A percentile compares a stretch with the other conserved stretches of the same genome.
phyloP scores from a whole-genome alignment of 2,797 vertebrate species.

The Parotocinclus haroldoi region DNA sequence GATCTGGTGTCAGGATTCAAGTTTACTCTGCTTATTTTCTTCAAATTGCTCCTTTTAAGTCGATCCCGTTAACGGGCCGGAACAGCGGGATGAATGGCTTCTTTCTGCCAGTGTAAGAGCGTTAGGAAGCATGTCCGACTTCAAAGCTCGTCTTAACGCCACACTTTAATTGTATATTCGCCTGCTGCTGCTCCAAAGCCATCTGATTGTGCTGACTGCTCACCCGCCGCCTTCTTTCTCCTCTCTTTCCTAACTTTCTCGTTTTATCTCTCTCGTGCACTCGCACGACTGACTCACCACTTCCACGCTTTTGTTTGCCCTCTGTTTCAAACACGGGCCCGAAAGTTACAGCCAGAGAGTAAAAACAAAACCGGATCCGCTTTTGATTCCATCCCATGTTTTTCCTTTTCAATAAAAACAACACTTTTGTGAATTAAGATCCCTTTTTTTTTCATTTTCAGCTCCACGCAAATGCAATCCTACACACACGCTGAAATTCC shows the following conservation, averaged over 20 bases:
- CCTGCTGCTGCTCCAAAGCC: slow-evolving; percentile 72
- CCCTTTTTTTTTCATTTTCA: too few species aligned
- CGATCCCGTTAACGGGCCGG: slow-evolving; percentile 70
- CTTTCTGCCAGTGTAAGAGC: slow-evolving; percentile 71
- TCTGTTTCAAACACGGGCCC: too few species aligned
- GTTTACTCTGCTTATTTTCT: slow-evolving; percentile 62
- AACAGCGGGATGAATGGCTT: slow-evolving; percentile 66
- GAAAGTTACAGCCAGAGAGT: too few species aligned
- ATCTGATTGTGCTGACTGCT: slow-evolving; percentile 83
- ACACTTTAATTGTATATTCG: slow-evolving; percentile 85
- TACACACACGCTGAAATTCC: too few species aligned
- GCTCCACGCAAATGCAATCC: too few species aligned
- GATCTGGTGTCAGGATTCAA: slow-evolving; percentile 65
- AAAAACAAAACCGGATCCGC: too few species aligned
- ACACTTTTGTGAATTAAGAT: too few species aligned
- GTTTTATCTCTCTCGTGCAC: too few species aligned
- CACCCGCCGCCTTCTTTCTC: slow-evolving; percentile 44
- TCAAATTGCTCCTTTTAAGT: slow-evolving; percentile 66
- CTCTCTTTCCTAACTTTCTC: neutral
- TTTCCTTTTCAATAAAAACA: too few species aligned
- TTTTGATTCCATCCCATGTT: too few species aligned
- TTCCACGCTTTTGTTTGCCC: neutral
- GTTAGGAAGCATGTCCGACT: slow-evolving; percentile 75
- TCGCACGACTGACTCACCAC: too few species aligned
- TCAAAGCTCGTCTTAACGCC: slow-evolving; percentile 83